Base-by-base conservation (phyloP, 2,888 invertebrate genomes). In the Hirtodrosophila confusa region DNA sequence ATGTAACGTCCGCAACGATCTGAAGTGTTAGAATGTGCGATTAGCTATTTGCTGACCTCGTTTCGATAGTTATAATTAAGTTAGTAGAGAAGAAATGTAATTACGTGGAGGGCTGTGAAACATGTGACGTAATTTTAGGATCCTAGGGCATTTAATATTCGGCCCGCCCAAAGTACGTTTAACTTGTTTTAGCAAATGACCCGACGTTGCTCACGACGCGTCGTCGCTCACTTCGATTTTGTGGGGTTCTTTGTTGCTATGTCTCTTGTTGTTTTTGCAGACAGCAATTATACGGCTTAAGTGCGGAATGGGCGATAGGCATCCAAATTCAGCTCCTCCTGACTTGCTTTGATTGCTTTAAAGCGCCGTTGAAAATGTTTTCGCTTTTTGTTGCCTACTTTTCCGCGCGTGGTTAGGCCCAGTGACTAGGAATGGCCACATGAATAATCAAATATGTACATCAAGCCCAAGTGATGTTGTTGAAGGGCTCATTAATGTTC, bases 331-430 rank as follows among this genome's bases (percentile, higher is more conserved):
- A 51, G 62, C 53, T 47, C 66, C 53, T 47, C 63, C 63, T 56
- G 67, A 69, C 66, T 70, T 47, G 29, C 31, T 65, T 74, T 62
- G 75, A 78, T 64, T 57, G 75, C 68, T 58, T 71, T 69, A 58
- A 72, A 78, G 56, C 56, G 31, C 3, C 6, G 29, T 4, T 7
- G 12, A 41, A 31, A 44, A 4, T n/a, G 9, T 5, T 24, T 33
- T 47, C 40, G 2, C 10, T 40, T 27, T 27, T 27, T 39, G 60
- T 65, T 78, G 75, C 70, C 75, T 65, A 70, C 75, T 57, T 65
- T 67, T 56, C 3, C 37, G 75, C 40, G 64, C 58, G 7, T 17
- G 9, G 35, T 50, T n/a, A 8, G 27, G 4, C 41, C 2, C 7
- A 24, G 10, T 45, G 33, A 27, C 54, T 44, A 49, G 41, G 37